Percentiles rank a stretch among this genome's conserved stretches.
phyloP scores from a whole-genome alignment of 2,113 vertebrate species.

The Neoarius graeffei region DNA sequence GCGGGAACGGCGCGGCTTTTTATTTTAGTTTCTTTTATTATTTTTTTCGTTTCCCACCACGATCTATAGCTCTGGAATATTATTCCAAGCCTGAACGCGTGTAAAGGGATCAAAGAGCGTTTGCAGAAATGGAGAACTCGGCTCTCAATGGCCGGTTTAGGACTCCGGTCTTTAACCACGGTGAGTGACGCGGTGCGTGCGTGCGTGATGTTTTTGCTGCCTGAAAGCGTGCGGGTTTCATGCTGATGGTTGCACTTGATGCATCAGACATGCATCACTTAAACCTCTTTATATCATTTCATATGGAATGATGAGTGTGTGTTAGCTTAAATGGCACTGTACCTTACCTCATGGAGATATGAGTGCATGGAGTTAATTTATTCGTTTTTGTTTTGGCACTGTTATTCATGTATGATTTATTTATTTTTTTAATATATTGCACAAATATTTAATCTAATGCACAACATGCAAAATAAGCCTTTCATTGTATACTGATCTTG shows the following conservation, averaged over 20 bases:
- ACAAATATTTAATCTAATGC: background rate
- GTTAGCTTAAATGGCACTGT: background rate
- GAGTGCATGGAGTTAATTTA: too few species aligned
- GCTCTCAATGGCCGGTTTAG: slow-evolving; percentile 70
- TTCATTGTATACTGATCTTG: background rate
- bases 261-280: background rate
- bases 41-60: background rate
- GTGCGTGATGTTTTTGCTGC: background rate
- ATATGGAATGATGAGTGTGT: background rate
- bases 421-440: background rate
- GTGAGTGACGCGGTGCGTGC: slow-evolving; percentile 65
- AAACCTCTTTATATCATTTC: background rate
- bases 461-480: background rate
- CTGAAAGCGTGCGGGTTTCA: too few species aligned
- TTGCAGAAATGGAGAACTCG: slow-evolving; percentile 69
- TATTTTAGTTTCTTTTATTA: too few species aligned
- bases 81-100: background rate
- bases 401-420: background rate
- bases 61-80: background rate
- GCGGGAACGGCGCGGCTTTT: too few species aligned
- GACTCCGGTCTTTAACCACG: slow-evolving; percentile 70
- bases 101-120: background rate
- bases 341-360: background rate
- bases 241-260: background rate
- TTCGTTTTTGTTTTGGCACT: too few species aligned